These are phyloP conservation scores for Marronus borbonicus DNA, from an alignment of 2,888 invertebrate genomes.

Conservation along the genomic window DNA sequence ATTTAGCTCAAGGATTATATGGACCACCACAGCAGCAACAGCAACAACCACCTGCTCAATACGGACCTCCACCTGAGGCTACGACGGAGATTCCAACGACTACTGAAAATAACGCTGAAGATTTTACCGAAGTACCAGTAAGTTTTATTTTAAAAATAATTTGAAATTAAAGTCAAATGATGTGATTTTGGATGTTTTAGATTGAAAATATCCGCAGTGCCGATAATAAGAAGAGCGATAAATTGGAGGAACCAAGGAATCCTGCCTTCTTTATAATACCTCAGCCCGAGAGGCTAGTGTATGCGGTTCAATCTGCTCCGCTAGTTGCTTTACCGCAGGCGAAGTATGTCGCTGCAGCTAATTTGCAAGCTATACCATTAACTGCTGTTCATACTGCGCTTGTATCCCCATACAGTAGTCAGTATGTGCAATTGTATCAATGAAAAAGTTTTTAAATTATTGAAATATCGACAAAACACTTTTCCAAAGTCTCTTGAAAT, in stretches of 20 bases:
- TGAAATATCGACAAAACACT: not conserved
- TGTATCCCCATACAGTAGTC: constrained; percentile 62
- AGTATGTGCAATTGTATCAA: constrained; percentile 61
- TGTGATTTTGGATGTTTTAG: constrained; percentile 56
- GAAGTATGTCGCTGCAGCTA: constrained; percentile 53
- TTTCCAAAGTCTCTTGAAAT: too few species aligned
- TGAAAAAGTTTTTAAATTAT: not conserved
- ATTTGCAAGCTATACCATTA: constrained; percentile 55
- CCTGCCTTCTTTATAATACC: constrained; percentile 60
- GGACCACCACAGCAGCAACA: constrained; percentile 25
- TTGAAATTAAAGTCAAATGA: not conserved
- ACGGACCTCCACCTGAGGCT: constrained; percentile 61
- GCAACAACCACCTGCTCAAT: constrained; percentile 56
- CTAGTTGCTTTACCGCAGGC: constrained; percentile 56
- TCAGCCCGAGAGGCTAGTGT: constrained; percentile 63
- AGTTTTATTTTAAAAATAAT: not conserved
- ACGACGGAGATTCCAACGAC: constrained; percentile 63
- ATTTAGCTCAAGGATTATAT: constrained; percentile 36
- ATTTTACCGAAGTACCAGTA: constrained; percentile 52
- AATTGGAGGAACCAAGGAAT: constrained; percentile 44
- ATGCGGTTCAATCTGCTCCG: constrained; percentile 58
- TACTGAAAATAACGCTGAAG: constrained; percentile 52
- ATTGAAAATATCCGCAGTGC: constrained; percentile 58
- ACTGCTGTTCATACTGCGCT: constrained; percentile 56
- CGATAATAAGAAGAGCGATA: constrained; percentile 54